phyloP scores from a whole-genome alignment of 2,888 invertebrate genomes.

The Amiota minor region DNA sequence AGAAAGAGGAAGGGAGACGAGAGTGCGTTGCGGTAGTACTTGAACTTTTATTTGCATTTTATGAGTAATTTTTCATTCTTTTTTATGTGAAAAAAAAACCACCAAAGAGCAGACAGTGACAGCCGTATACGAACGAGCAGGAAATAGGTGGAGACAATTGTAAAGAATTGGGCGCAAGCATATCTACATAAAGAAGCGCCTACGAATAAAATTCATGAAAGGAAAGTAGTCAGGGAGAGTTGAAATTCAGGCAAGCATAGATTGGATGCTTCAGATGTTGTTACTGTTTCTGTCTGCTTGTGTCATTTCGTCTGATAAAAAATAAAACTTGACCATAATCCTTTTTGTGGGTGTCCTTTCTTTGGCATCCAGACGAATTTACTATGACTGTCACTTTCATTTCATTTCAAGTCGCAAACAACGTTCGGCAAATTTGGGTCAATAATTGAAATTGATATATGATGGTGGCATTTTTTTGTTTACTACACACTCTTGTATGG shows the following conservation, averaged over 20 bases:
- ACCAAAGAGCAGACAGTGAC: background rate
- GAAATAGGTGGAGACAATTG: background rate
- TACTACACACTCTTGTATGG: background rate
- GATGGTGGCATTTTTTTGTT: slow-evolving; percentile 41
- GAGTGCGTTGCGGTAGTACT: slow-evolving; percentile 42
- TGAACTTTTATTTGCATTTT: slow-evolving; percentile 65
- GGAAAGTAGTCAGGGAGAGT: too few relatives aligned
- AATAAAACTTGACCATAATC: slow-evolving; percentile 55
- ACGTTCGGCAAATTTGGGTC: background rate
- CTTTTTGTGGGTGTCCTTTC: slow-evolving; percentile 60
- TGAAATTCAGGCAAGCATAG: too few relatives aligned
- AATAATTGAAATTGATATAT: slow-evolving; percentile 67
- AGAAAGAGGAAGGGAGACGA: slow-evolving; percentile 2
- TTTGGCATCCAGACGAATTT: too few relatives aligned
- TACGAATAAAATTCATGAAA: background rate
- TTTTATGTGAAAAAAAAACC: slow-evolving; percentile 16
- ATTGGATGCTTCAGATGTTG: background rate
- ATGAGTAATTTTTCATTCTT: slow-evolving; percentile 66
- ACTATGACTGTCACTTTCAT: background rate
- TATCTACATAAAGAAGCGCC: background rate
- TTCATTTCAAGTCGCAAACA: slow-evolving; percentile 6
- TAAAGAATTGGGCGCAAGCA: background rate
- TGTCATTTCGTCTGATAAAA: slow-evolving; percentile 63
- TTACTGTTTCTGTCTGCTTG: slow-evolving; percentile 44
- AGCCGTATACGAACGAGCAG: background rate